These are phyloP conservation scores for Pachydiplax longipennis DNA, from an alignment of 2,888 invertebrate genomes.

Conservation along the genomic window DNA sequence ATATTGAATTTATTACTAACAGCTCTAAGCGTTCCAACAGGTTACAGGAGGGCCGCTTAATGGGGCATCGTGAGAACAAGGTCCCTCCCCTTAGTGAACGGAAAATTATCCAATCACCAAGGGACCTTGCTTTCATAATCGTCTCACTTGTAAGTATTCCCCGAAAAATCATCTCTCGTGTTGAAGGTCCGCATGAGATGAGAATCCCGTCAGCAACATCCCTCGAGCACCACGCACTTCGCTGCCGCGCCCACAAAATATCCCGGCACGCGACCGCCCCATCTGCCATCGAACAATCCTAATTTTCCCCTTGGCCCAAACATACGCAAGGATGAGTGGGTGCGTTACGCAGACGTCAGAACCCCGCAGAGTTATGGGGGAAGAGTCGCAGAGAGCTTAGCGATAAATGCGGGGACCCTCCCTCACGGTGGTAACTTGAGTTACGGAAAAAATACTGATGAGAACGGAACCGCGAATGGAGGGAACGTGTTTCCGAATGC, in stretches of 20 bases:
- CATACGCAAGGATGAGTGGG: neutral
- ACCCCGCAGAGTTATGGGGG: neutral
- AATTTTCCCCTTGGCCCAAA: neutral
- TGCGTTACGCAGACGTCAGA: neutral
- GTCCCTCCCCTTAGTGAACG: no score
- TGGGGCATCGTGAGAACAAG: no score
- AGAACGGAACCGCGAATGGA: neutral
- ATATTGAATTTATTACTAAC: no score
- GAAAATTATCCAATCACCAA: no score
- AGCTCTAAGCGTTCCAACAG: no score
- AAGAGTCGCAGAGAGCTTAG: neutral
- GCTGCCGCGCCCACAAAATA: neutral
- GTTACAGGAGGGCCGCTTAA: no score
- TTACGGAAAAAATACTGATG: neutral
- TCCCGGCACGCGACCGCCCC: neutral
- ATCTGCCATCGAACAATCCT: neutral
- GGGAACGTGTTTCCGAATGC: neutral
- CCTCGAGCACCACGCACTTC: neutral
- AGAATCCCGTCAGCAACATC: neutral
- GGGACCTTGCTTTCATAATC: no score
- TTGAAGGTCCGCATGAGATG: no score
- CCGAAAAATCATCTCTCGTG: no score
- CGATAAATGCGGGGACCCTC: neutral
- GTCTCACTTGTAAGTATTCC: no score
- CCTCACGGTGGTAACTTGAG: neutral